phyloP scores from a whole-genome alignment of 2,113 vertebrate genomes.

The Nasalis larvatus region DNA sequence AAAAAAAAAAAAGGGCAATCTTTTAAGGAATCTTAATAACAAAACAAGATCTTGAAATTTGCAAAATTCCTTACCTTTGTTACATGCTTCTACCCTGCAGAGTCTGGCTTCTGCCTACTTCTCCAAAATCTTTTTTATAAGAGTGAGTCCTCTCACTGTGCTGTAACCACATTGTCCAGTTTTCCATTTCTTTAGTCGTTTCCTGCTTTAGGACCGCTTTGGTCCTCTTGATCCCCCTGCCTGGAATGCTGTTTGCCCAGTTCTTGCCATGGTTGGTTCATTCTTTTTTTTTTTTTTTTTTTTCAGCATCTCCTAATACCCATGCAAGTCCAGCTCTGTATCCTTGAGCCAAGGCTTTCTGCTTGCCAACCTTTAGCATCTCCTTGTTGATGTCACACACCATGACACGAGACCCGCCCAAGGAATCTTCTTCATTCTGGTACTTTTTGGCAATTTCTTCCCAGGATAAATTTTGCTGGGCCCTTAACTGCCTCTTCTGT shows the following conservation, averaged over 20 bases:
- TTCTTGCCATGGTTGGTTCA: not conserved
- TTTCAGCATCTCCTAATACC: no score
- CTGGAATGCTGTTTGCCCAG: not conserved
- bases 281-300: no score
- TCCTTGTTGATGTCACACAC: slow-evolving; percentile 98
- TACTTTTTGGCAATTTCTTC: slow-evolving; percentile 89
- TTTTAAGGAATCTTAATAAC: not conserved
- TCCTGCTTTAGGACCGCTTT: not conserved
- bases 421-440: slow-evolving; percentile 60
- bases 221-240: not conserved
- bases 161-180: not conserved
- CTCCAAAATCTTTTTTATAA: not conserved
- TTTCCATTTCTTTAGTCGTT: not conserved
- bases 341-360: slow-evolving; percentile 86
- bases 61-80: not conserved
- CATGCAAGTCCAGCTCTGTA: slow-evolving; percentile 82
- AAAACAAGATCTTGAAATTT: not conserved
- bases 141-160: accelerated
- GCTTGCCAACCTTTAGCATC: slow-evolving; percentile 95
- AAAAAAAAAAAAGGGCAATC: not conserved
- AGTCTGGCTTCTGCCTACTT: not conserved
- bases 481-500: slow-evolving; percentile 76
- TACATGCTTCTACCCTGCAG: not conserved
- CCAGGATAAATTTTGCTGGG: slow-evolving; percentile 91
- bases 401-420: slow-evolving; percentile 85